Conservation (phyloP, 2,888 invertebrate genomes). For the Tridacna crocea region DNA sequence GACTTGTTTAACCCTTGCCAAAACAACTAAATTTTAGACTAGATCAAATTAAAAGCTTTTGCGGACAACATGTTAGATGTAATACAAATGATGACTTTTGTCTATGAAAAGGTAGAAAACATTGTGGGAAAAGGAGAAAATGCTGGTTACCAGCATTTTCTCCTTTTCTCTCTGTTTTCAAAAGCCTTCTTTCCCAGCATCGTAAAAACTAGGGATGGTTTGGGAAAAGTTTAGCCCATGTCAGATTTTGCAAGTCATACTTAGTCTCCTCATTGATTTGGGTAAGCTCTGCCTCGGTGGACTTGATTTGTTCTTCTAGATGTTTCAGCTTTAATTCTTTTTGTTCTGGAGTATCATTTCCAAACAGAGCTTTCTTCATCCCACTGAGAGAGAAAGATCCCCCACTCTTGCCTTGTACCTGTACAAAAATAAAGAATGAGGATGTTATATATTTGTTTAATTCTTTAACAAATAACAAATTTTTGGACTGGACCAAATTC, state of each 20-base stretch:
- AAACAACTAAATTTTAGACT: too few species aligned
- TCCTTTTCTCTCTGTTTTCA: not conserved
- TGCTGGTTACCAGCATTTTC: not conserved
- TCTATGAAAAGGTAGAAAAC: not conserved
- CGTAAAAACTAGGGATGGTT: too few species aligned
- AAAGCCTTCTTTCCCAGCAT: too few species aligned
- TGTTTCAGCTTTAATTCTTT: conserved; percentile 81
- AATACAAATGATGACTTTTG: too few species aligned
- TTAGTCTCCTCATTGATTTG: conserved; percentile 77
- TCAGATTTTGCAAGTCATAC: conserved; percentile 66
- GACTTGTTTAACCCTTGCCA: too few species aligned
- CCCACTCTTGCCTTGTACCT: conserved; percentile 80
- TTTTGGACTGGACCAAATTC: too few species aligned
- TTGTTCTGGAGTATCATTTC: conserved; percentile 82
- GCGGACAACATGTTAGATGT: too few species aligned
- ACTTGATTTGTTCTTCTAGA: conserved; percentile 82
- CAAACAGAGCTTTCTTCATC: conserved; percentile 82
- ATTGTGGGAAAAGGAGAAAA: not conserved
- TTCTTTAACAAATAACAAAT: too few species aligned
- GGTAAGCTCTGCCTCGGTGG: conserved; percentile 78
- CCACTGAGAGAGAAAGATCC: conserved; percentile 81
- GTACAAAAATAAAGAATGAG: not conserved
- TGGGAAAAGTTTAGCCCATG: too few species aligned
- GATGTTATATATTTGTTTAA: too few species aligned
- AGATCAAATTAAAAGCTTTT: too few species aligned